These are phyloP conservation scores for Dromococcyx pavoninus DNA, from an alignment of 2,797 vertebrate species.

Conservation along the genomic window DNA sequence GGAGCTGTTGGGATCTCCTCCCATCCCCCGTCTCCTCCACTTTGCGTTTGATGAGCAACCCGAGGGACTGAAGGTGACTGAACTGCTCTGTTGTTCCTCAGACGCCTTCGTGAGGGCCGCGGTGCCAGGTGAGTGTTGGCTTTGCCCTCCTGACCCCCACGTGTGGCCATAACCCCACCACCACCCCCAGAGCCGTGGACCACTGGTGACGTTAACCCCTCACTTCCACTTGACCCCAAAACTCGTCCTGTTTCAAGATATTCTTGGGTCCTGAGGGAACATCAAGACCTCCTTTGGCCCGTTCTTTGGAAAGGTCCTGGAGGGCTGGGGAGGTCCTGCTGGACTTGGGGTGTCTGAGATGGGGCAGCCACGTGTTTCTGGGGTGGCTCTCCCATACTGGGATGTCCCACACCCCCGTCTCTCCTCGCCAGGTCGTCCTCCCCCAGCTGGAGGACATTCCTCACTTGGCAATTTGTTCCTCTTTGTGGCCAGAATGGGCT, in stretches of 20 bases:
- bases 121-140: conserved; percentile 28
- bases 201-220: conserved; percentile 5
- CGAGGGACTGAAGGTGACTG: not conserved
- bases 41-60: not conserved
- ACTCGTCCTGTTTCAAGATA: not conserved
- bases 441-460: not conserved
- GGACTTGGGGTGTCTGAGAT: accelerated
- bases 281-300: not conserved
- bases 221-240: not conserved
- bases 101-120: not conserved
- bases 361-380: not conserved
- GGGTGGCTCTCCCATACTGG: not conserved
- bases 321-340: not conserved
- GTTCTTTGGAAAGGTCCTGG: accelerated
- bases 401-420: not conserved
- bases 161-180: conserved; percentile 21
- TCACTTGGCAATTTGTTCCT: not conserved
- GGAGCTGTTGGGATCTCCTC: not conserved
- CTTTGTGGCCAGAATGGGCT: not conserved
- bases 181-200: not conserved
- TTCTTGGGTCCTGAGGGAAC: not conserved
- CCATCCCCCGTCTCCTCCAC: accelerated
- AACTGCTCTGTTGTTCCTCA: not conserved
- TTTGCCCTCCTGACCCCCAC: not conserved
- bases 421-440: not conserved